Evolutionary conservation across 2,888 invertebrate genomes (phyloP), one percentile per base, ranked within the genome.

Genomic region (Hirudinaria manillensis): DNA sequence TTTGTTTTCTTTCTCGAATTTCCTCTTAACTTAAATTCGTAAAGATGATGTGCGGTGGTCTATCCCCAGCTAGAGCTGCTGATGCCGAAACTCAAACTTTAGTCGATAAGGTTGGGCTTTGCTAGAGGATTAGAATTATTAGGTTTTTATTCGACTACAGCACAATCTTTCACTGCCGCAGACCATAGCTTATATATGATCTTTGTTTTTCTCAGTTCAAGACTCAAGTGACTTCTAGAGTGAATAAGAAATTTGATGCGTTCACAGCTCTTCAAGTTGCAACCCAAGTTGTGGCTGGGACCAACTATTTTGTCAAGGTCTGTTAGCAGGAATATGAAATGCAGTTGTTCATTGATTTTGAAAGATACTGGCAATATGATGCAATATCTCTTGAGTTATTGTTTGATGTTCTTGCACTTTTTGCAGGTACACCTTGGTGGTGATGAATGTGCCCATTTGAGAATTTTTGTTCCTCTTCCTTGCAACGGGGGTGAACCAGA

Each of bases 221-320:
- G 45, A 10, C 45, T 10, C 45, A 45, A 7, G 45, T 45, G 10
- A 80, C 81, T 76, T 55, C 72, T 10, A 82, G 83, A 75, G 72
- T 78, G 32, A 79, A 79, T 0, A 79, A 79, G 67, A 79, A 77
- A 0, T 80, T 80, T 76, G 68, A 75, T 10, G 72, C 75, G 27
- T 83, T 80, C 75, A 78, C 74, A 51, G 82, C 84, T 1, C 71
- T 82, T 13, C 70, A 75, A 6, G 84, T 81, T 79, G 82, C 78
- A 71, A 80, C 81, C 29, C 86, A 86, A 77, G 81, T 86, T 34
- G 86, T 86, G 24, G 85, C 86, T 73, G 86, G 86, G 45, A 83
- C 82, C 16, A 86, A 86, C 77, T 86, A 81, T 78, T 86, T 86
- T 79, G 82, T 85, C 13, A 86, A 86, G 83, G 83, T 85, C 71